Evolutionary conservation across 2,888 invertebrate genomes (phyloP), one percentile per base, ranked within the genome.

Genomic region (Sussaba pulchella): DNA sequence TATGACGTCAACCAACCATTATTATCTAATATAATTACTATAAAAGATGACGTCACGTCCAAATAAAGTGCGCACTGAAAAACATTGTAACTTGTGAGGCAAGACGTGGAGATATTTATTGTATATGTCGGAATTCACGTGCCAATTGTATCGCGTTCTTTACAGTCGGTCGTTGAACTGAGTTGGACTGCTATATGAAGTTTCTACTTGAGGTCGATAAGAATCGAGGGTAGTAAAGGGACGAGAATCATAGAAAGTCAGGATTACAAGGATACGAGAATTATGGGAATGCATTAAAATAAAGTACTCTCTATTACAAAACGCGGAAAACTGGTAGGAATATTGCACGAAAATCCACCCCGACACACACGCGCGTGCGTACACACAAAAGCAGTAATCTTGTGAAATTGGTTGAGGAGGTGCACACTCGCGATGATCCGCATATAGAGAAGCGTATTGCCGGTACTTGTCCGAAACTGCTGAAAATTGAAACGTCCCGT

Each of bases 221-320:
- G n/a, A 21, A 36, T 52, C 39, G 39, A 17, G 10, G 14, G 10
- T 4, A 39, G 52, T 19, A 24, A n/a, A 21, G 50, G 39, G 14
- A 19, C 21, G n/a, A 52, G 14, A 39, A 8, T 52, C 19, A 47
- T 31, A 36, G 8, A 8, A 9, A 63, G 19, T 31, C 21, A 45
- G 43, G 14, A 4, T n/a, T 63, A 67, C 41, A 26, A 63, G 21
- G 41, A 61, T 39, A 47, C 24, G 52, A 14, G 52, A 61, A 67
- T 66, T 71, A 71, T 66, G 45, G 66, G 73, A 54, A 63, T 54
- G 45, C 52, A 73, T 69, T 69, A 63, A 69, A 61, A 69, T 17
- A 36, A 74, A 70, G 73, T 69, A 39, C 39, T 19, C 36, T 36
- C 17, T 63, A 19, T 71, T 50, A 66, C 19, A 14, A 63, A 57